phyloP scores from a whole-genome alignment of 2,888 invertebrate species.

The Cremastobaeus sp. region DNA sequence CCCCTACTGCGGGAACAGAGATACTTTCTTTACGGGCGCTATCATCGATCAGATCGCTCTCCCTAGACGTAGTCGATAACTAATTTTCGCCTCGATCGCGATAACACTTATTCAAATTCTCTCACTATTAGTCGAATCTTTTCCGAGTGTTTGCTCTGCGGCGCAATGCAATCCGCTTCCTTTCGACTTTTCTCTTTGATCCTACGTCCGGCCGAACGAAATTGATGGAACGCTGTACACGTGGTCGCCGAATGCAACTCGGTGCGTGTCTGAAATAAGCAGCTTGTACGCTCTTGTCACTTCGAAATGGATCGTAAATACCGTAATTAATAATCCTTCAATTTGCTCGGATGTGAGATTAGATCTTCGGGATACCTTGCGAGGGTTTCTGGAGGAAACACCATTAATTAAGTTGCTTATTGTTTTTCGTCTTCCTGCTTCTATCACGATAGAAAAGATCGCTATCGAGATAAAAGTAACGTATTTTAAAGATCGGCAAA shows the following conservation, averaged over 20 bases:
- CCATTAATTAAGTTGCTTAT: constrained; percentile 25
- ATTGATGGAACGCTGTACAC: constrained; percentile 6
- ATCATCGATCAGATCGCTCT: constrained; percentile 21
- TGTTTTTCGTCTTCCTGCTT: constrained; percentile 1
- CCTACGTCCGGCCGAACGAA: neutral
- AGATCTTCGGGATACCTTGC: neutral
- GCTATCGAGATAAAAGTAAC: too few relatives aligned
- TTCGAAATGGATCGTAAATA: constrained; percentile 21
- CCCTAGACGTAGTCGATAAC: constrained; percentile 2
- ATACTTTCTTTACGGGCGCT: constrained; percentile 5
- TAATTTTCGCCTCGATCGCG: constrained; percentile 21
- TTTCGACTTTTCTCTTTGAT: neutral
- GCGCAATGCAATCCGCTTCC: constrained; percentile 14
- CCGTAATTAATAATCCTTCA: constrained; percentile 38
- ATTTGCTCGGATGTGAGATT: constrained; percentile 21
- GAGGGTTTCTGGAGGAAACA: constrained; percentile 4
- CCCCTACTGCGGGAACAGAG: too few relatives aligned
- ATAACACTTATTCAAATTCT: constrained; percentile 25
- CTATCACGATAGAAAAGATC: constrained; percentile 14
- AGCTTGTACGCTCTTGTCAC: constrained; percentile 4
- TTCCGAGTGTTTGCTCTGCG: constrained; percentile 33
- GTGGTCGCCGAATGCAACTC: constrained; percentile 22
- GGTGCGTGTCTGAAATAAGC: constrained; percentile 13
- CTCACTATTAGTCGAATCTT: constrained; percentile 17
- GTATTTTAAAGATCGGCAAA: too few relatives aligned